Evolutionary conservation across 2,888 invertebrate genomes (phyloP).

Genomic region (Orchestes rusci): DNA sequence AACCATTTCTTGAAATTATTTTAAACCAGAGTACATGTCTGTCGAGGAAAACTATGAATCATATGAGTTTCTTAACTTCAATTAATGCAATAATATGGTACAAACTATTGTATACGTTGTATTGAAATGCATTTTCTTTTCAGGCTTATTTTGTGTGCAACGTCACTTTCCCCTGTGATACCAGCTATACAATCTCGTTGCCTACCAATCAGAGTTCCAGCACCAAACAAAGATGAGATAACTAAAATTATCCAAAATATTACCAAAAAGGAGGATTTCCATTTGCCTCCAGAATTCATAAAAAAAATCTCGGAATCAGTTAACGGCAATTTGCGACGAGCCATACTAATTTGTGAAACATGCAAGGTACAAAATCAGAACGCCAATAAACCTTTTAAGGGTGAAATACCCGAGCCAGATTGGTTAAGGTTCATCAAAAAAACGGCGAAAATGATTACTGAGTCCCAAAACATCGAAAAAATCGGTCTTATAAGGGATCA

Average conservation of each 20-base stretch:
- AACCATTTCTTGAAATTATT: too few relatives aligned
- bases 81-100: too few relatives aligned
- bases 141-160: conserved; percentile 88
- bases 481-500: conserved; percentile 78
- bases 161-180: conserved; percentile 90
- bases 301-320: conserved; percentile 69
- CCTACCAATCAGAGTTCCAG: conserved; percentile 83
- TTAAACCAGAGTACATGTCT: too few relatives aligned
- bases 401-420: conserved; percentile 83
- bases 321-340: conserved; percentile 83
- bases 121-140: too few relatives aligned
- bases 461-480: conserved; percentile 78
- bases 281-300: conserved; percentile 69
- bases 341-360: conserved; percentile 88
- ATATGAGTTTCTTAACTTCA: too few relatives aligned
- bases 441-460: conserved; percentile 57
- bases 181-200: conserved; percentile 95
- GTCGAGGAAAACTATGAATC: too few relatives aligned
- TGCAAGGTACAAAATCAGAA: conserved; percentile 82
- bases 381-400: conserved; percentile 68
- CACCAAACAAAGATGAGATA: conserved; percentile 77
- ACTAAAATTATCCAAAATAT: conserved; percentile 51
- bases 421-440: conserved; percentile 86
- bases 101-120: too few relatives aligned
- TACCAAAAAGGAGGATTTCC: conserved; percentile 75